phyloP scores from a whole-genome alignment of 92 coral and sea anemone genomes.

The Chrysogorgia sp. region DNA sequence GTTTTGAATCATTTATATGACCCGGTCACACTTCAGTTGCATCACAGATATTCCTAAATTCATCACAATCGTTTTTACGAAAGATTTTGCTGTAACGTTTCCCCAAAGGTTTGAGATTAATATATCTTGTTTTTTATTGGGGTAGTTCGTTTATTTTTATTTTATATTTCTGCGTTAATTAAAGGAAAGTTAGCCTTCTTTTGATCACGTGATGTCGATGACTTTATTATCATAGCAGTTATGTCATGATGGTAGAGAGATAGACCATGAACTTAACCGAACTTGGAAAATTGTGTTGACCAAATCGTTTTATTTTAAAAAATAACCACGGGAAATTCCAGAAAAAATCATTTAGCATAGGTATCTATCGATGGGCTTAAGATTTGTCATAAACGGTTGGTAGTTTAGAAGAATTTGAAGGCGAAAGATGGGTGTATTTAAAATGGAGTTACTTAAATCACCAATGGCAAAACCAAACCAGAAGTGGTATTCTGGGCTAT shows the following conservation, averaged over 20 bases:
- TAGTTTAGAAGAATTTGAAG: neutral
- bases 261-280: neutral
- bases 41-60: neutral
- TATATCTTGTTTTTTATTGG: neutral
- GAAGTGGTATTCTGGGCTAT: too few species aligned
- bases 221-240: slow-evolving; percentile 34
- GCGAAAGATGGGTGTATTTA: neutral
- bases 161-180: slow-evolving; percentile 1
- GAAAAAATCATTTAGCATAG: neutral
- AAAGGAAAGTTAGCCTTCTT: neutral
- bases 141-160: neutral
- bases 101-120: too few species aligned
- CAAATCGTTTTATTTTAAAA: neutral
- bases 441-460: too few species aligned
- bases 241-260: slow-evolving; percentile 11
- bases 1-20: slow-evolving; percentile 5
- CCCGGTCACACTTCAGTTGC: slow-evolving; percentile 12
- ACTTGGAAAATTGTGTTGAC: neutral
- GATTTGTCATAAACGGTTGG: neutral
- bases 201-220: slow-evolving; percentile 43
- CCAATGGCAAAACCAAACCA: too few species aligned
- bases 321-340: neutral
- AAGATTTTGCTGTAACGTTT: neutral
- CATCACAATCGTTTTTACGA: neutral
- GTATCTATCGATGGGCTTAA: neutral